A percentile compares a stretch with the other conserved stretches of the same genome.
Conservation (phyloP, 2,888 invertebrate genomes). For the Salticus scenicus region DNA sequence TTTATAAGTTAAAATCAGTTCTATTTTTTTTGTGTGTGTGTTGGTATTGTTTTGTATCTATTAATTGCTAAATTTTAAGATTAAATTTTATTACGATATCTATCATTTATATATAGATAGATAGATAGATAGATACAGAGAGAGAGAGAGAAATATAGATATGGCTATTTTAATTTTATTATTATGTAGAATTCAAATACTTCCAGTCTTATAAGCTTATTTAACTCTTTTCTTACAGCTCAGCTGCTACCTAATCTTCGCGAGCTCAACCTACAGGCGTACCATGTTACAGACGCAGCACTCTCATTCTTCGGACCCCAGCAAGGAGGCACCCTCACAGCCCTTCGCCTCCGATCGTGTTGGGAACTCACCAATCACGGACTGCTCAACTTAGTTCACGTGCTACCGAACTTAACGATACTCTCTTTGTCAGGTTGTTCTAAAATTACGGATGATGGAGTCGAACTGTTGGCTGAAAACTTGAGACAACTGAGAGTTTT, state of each 20-base stretch:
- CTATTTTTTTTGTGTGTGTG: no score
- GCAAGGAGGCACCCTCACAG: conserved; percentile 92
- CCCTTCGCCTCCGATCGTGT: conserved; percentile 92
- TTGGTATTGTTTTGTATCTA: no score
- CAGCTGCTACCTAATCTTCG: conserved; percentile 92
- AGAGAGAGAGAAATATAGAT: no score
- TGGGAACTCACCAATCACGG: conserved; percentile 99
- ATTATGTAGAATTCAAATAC: no score
- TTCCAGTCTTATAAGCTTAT: no score
- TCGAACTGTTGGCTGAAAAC: conserved; percentile 95
- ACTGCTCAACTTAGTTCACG: conserved; percentile 95
- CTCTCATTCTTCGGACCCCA: conserved; percentile 88
- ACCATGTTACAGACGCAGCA: conserved; percentile 96
- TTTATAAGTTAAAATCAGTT: no score
- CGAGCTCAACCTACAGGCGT: conserved; percentile 93
- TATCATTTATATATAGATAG: no score
- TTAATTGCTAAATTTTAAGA: no score
- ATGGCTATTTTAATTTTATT: no score
- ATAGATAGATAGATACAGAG: no score
- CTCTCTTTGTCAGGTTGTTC: conserved; percentile 96
- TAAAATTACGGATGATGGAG: conserved; percentile 96
- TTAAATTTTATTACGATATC: no score
- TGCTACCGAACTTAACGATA: conserved; percentile 93
- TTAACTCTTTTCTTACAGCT: no score
- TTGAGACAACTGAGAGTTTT: conserved; percentile 90